These are phyloP conservation scores for Sogatella furcifera DNA, from an alignment of 1,140 invertebrate genomes.

Conservation along the genomic window DNA sequence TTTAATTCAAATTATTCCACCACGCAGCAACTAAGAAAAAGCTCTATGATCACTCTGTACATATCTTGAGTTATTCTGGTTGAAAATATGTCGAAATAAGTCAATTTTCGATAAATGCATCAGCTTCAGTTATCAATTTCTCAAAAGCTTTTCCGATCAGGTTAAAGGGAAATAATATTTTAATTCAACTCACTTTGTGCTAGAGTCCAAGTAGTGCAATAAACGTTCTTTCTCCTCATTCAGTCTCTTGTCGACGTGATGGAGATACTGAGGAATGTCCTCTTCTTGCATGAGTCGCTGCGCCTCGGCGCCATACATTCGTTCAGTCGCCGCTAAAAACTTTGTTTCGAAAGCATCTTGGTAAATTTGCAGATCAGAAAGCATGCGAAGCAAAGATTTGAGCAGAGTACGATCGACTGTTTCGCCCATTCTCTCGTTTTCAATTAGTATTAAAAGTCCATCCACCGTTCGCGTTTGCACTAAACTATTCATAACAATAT, in stretches of 20 bases:
- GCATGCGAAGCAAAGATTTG: conserved; percentile 92
- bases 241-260: conserved; percentile 90
- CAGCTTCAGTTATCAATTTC: too few relatives aligned
- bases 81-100: too few relatives aligned
- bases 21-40: too few relatives aligned
- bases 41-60: too few relatives aligned
- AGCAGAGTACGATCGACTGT: conserved; percentile 86
- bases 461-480: conserved; percentile 92
- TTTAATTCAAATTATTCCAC: too few relatives aligned
- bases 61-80: too few relatives aligned
- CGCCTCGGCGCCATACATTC: conserved; percentile 86
- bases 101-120: too few relatives aligned
- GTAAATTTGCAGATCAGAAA: conserved; percentile 95
- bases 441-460: conserved; percentile 85
- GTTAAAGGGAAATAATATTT: too few relatives aligned
- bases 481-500: conserved; percentile 82
- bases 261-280: conserved; percentile 88
- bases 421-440: conserved; percentile 87
- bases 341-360: conserved; percentile 88
- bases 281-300: conserved; percentile 85
- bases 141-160: too few relatives aligned
- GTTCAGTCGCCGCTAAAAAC: conserved; percentile 85
- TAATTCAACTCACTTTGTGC: conserved; percentile 60
- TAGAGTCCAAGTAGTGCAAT: conserved; percentile 86
- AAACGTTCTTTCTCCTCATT: conserved; percentile 90